These are phyloP conservation scores for Scaptomyza montana DNA, from an alignment of 1,140 invertebrate genomes.

Conservation along the genomic window DNA sequence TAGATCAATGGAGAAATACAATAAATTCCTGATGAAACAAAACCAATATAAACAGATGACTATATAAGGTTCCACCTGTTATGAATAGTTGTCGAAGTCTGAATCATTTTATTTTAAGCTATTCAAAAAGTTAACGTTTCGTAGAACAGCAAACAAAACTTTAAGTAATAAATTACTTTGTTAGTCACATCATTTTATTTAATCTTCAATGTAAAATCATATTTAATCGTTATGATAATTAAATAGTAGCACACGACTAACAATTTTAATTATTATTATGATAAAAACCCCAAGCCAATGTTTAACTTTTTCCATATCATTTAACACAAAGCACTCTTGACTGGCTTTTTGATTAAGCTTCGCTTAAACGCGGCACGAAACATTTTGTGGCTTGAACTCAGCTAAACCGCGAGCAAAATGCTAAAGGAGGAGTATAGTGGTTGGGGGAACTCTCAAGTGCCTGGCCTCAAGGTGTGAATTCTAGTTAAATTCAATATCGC, in stretches of 20 bases:
- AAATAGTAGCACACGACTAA: neutral
- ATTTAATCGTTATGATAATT: neutral
- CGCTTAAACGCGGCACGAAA: neutral
- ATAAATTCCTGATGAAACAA: no score
- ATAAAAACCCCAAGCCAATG: constrained; percentile 2
- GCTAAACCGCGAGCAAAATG: neutral
- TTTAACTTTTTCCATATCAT: constrained; percentile 21
- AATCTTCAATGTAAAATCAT: neutral
- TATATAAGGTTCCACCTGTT: no score
- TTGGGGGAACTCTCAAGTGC: no score
- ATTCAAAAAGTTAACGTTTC: no score
- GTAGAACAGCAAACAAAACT: no score
- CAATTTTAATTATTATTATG: neutral
- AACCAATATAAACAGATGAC: no score
- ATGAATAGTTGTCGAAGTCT: no score
- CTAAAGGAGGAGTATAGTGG: no score
- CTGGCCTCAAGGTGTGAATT: constrained; percentile 68
- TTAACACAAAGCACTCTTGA: neutral
- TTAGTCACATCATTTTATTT: neutral
- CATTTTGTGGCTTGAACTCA: constrained; percentile 15
- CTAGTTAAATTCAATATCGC: constrained; percentile 75
- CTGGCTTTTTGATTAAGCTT: constrained; percentile 6
- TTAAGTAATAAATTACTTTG: neutral
- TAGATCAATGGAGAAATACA: no score
- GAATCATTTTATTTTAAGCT: no score